Evolutionary conservation across 2,113 vertebrate genomes (phyloP).

Genomic region (Bagarius yarrelli): DNA sequence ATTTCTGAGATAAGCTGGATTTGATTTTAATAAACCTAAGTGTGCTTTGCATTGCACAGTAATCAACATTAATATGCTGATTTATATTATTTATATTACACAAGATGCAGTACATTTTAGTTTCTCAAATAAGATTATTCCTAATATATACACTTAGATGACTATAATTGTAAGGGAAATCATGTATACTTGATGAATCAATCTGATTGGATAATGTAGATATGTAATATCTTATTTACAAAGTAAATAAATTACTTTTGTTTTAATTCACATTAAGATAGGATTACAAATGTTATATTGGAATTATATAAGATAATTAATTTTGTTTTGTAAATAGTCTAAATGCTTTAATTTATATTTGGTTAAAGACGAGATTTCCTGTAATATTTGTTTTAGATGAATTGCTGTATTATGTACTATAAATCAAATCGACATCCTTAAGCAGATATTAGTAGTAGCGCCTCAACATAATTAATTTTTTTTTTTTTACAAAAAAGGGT

Average conservation of each 20-base stretch:
- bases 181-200: too few species aligned
- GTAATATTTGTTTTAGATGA: background rate
- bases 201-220: too few species aligned
- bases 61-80: background rate
- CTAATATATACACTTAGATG: background rate
- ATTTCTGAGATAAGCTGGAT: background rate
- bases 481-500: background rate
- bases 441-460: slow-evolving; percentile 5
- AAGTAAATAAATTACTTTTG: too few species aligned
- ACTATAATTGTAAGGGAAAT: background rate
- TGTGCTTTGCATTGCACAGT: background rate
- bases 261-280: too few species aligned
- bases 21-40: background rate
- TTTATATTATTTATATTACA: background rate
- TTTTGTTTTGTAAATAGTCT: background rate
- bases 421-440: slow-evolving; percentile 7
- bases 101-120: background rate
- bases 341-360: background rate
- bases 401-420: background rate
- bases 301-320: background rate
- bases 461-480: background rate
- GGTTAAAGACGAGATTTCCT: background rate
- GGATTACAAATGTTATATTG: background rate
- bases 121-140: background rate
- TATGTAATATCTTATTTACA: too few species aligned